Conservation (phyloP, 2,888 invertebrate genomes). For the Brachycybe producta region DNA sequence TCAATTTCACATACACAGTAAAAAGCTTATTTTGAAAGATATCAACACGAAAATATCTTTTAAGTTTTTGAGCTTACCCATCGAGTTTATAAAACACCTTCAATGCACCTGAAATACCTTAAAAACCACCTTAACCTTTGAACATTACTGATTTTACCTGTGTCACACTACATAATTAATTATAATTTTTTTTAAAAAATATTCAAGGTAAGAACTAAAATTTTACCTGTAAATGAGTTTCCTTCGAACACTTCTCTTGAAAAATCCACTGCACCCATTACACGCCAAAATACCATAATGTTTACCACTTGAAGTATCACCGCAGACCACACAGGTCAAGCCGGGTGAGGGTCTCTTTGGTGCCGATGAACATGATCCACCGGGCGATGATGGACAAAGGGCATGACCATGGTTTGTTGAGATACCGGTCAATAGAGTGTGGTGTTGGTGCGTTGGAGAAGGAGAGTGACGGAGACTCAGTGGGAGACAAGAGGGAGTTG, state of each 20-base stretch:
- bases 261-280: slow-evolving; percentile 98
- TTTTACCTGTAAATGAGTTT: slow-evolving; percentile 88
- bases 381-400: slow-evolving; percentile 6
- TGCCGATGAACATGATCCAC: slow-evolving; percentile 14
- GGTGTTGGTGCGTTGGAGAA: slow-evolving; percentile 7
- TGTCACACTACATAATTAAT: no score
- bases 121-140: no score
- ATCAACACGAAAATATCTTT: no score
- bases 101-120: no score
- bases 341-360: slow-evolving; percentile 42
- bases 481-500: slow-evolving; percentile 6
- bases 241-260: slow-evolving; percentile 88
- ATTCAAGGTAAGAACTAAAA: no score
- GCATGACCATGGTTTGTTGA: neutral
- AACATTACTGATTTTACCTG: no score
- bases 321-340: slow-evolving; percentile 87
- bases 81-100: no score
- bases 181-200: no score
- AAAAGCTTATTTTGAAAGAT: no score
- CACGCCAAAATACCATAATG: slow-evolving; percentile 97
- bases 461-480: slow-evolving; percentile 11
- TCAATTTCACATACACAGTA: no score
- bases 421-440: neutral
- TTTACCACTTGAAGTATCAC: slow-evolving; percentile 92
- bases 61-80: no score